Evolutionary conservation across 2,113 vertebrate genomes (phyloP), one percentile per base, ranked within the genome.

Genomic region (Bubo scandiacus): DNA sequence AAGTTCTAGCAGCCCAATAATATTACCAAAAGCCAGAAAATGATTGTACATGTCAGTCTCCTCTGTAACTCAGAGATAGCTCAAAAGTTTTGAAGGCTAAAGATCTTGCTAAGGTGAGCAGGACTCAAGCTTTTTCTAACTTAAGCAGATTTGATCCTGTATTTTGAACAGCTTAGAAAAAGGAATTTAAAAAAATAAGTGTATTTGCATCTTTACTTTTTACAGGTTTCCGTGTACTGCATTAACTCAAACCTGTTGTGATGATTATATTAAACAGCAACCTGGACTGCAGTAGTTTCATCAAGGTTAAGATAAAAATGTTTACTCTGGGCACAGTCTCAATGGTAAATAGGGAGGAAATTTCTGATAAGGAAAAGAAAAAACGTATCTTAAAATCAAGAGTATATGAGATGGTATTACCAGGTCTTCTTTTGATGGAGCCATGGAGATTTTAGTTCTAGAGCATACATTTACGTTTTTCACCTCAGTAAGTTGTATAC

Each of bases 401-500:
- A 62, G 25, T 18, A 26, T 43, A 57, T 0, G 2, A 63, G 36
- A 34, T 0, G 0, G 3, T 88, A 68, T 54, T 74, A 59, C 23
- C 15, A n/a, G 17, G 15, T 80, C 29, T 38, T 63, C n/a, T 63
- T 84, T 45, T 26, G 54, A 9, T 88, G 51, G 12, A 77, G 23
- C 20, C 30, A 32, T 16, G 43, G n/a, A 66, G 32, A 94, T 80
- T 88, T 80, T 90, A 40, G 59, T 93, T 88, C 91, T 95, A 95
- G 90, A 95, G 81, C 80, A 81, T 68, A 71, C 61, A 80, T 81
- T 93, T 92, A 89, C 86, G 84, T 94, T 96, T 96, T 94, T 93
- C 89, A 85, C 87, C 72, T 94, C 89, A 95, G 78, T 93, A 96
- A 96, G 27, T 93, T 62, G 72, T 91, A 65, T 95, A 97, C 96